phyloP scores from a whole-genome alignment of 2,797 vertebrate genomes.

The Darevskia mixta region DNA sequence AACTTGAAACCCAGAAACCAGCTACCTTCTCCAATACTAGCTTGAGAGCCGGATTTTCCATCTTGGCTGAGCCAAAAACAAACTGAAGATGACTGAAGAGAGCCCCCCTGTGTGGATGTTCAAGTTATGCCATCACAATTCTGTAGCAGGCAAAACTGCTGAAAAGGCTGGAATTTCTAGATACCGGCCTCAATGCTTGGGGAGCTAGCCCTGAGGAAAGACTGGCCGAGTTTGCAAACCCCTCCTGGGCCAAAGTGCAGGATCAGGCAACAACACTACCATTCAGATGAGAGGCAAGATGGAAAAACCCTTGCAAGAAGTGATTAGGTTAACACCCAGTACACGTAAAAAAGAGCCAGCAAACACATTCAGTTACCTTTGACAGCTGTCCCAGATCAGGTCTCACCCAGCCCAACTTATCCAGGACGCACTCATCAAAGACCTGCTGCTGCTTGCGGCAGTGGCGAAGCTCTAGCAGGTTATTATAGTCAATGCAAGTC shows the following conservation, averaged over 20 bases:
- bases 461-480: conserved; percentile 81
- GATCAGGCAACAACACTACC: not conserved
- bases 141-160: not conserved
- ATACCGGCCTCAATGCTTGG: too few species aligned
- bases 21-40: not conserved
- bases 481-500: conserved; percentile 92
- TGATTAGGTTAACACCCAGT: not conserved
- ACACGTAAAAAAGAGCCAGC: not conserved
- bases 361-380: conserved; percentile 83
- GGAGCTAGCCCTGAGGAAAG: not conserved
- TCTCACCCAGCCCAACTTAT: conserved; percentile 95
- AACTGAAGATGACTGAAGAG: not conserved
- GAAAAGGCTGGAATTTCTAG: not conserved
- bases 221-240: not conserved
- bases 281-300: not conserved
- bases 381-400: conserved; percentile 93
- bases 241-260: not conserved
- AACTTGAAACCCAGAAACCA: not conserved
- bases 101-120: too few species aligned
- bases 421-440: conserved; percentile 93
- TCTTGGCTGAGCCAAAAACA: not conserved
- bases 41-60: not conserved
- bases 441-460: conserved; percentile 90
- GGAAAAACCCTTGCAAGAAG: not conserved
- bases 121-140: not conserved